phyloP scores from a whole-genome alignment of 2,113 vertebrate species.

The Taurulus bubalis region DNA sequence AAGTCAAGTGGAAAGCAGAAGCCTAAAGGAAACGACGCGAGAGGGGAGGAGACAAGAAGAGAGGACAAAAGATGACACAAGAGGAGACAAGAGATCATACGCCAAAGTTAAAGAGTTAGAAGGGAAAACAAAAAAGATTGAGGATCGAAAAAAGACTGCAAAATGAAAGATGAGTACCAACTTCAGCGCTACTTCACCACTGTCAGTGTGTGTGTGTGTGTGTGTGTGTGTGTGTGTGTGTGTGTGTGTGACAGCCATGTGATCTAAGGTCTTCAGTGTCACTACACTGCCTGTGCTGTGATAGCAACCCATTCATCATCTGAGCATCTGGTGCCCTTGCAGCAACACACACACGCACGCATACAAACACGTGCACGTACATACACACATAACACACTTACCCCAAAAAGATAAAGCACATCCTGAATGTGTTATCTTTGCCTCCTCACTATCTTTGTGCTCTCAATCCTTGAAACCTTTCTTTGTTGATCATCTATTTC shows the following conservation, averaged over 20 bases:
- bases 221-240: constrained; percentile 4
- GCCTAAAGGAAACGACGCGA: neutral
- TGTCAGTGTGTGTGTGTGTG: constrained; percentile 19
- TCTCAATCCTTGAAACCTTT: neutral
- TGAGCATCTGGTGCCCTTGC: constrained; percentile 76
- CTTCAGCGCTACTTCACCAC: constrained; percentile 44
- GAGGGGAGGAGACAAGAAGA: neutral
- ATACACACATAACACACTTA: constrained; percentile 16
- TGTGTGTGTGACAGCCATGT: constrained; percentile 59
- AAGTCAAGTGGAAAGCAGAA: constrained; percentile 7
- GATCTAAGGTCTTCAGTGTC: constrained; percentile 79
- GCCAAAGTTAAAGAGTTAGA: neutral
- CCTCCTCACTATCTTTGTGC: neutral
- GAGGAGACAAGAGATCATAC: constrained; percentile 2
- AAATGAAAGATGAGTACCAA: constrained; percentile 52
- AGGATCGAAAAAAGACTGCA: constrained; percentile 5
- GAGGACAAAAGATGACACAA: neutral
- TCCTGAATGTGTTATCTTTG: constrained; percentile 32
- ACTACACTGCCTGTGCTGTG: constrained; percentile 73
- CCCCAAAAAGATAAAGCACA: neutral
- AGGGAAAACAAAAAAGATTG: constrained; percentile 16
- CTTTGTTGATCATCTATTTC: constrained; percentile 2
- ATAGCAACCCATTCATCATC: constrained; percentile 77
- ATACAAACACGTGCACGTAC: neutral
- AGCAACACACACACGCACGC: constrained; percentile 30